Evolutionary conservation across 2,113 vertebrate species (phyloP).

Genomic region (Rhegmatorhina hoffmannsi): DNA sequence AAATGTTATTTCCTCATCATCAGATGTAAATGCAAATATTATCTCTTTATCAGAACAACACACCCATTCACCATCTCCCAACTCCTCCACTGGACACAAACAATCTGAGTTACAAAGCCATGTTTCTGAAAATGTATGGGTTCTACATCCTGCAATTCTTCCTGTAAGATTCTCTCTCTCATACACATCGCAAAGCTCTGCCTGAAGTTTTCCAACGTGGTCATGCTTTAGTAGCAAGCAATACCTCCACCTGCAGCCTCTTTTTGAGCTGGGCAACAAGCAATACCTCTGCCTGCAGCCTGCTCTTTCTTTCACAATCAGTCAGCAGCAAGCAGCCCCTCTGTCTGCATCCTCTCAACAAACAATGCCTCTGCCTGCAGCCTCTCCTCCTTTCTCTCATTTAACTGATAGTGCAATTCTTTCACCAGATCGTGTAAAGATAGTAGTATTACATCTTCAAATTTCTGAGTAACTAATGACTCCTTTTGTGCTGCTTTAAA

Average conservation of each 20-base stretch:
- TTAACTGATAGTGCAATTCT: background rate
- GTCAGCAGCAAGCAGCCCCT: background rate
- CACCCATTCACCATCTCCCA: background rate
- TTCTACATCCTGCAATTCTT: background rate
- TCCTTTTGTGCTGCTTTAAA: background rate
- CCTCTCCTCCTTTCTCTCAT: background rate
- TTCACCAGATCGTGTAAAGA: background rate
- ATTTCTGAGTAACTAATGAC: background rate
- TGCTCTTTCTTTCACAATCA: too few species aligned
- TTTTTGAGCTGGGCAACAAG: too few species aligned
- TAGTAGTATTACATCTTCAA: background rate
- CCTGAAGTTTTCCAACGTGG: background rate
- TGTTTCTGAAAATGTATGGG: background rate
- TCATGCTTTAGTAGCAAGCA: too few species aligned
- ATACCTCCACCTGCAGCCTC: too few species aligned
- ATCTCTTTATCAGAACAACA: background rate
- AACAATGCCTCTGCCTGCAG: background rate
- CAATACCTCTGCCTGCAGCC: too few species aligned
- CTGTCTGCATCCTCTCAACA: too few species aligned
- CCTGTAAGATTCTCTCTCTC: background rate
- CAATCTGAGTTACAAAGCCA: background rate
- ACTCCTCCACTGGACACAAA: background rate
- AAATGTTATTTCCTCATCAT: background rate
- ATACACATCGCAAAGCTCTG: background rate
- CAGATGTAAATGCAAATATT: background rate